These are phyloP conservation scores for Mythimna impura DNA, from an alignment of 2,888 invertebrate genomes.

Conservation along the genomic window DNA sequence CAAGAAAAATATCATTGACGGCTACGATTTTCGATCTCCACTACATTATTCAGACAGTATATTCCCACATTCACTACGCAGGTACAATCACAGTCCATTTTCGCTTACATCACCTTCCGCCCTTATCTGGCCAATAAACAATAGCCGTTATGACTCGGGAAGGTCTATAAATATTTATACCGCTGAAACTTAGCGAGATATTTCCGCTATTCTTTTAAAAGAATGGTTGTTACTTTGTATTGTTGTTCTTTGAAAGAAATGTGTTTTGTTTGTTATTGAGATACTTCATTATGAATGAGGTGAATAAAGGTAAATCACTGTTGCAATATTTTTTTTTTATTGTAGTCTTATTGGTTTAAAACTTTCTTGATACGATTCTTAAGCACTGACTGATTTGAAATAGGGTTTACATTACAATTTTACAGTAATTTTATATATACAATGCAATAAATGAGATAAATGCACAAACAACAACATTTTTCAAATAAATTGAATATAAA, in stretches of 20 bases:
- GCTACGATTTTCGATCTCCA: slow-evolving; percentile 7
- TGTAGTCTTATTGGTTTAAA: neutral
- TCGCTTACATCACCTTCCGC: slow-evolving; percentile 22
- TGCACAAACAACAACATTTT: too few species aligned
- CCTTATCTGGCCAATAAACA: slow-evolving; percentile 71
- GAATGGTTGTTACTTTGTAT: slow-evolving; percentile 38
- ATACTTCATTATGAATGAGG: slow-evolving; percentile 19
- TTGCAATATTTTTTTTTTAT: too few species aligned
- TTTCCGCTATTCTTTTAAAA: slow-evolving; percentile 66
- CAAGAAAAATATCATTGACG: neutral
- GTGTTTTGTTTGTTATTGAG: slow-evolving; percentile 17
- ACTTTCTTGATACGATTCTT: neutral
- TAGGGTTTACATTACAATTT: too few species aligned
- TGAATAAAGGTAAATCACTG: neutral
- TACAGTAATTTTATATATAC: too few species aligned
- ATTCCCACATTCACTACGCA: slow-evolving; percentile 18
- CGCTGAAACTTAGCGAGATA: slow-evolving; percentile 64
- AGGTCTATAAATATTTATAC: slow-evolving; percentile 74
- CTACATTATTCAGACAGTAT: slow-evolving; percentile 21
- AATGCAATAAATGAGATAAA: too few species aligned
- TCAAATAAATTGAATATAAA: too few species aligned
- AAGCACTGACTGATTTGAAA: neutral
- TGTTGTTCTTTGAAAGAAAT: slow-evolving; percentile 41
- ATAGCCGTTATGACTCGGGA: slow-evolving; percentile 61
- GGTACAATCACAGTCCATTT: slow-evolving; percentile 45